Percentiles rank a stretch among this genome's conserved stretches.
Conservation (phyloP, 1,140 invertebrate genomes). For the Trachymyrmex cornetzi region DNA sequence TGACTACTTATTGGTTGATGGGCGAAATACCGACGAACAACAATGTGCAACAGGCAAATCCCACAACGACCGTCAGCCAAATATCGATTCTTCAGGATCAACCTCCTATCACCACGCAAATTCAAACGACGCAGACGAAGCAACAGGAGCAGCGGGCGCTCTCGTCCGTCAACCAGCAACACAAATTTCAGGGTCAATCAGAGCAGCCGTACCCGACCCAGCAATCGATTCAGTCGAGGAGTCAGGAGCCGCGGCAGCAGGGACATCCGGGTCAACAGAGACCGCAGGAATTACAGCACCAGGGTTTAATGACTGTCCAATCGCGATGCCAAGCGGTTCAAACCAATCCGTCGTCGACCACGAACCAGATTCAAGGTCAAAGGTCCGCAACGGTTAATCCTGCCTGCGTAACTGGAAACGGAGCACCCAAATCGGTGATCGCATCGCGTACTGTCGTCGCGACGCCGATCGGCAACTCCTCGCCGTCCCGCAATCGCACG, state of each 20-base stretch:
- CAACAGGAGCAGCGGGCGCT: constrained; percentile 35
- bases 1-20: constrained; percentile 96
- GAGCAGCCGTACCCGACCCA: constrained; percentile 46
- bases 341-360: constrained; percentile 6
- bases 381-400: constrained; percentile 59
- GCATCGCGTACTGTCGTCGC: constrained; percentile 64
- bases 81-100: constrained; percentile 3
- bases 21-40: constrained; percentile 88
- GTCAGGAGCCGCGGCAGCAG: constrained; percentile 48
- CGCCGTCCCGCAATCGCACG: constrained; percentile 44
- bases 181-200: constrained; percentile 44
- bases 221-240: constrained; percentile 48
- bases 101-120: background rate
- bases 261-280: constrained; percentile 50
- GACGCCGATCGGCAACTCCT: constrained; percentile 40
- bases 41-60: constrained; percentile 68
- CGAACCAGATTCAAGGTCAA: constrained; percentile 60
- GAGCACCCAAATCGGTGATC: constrained; percentile 67
- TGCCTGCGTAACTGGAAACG: constrained; percentile 78
- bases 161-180: background rate
- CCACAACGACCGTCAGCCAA: constrained; percentile 5
- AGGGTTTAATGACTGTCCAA: constrained; percentile 26
- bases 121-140: constrained; percentile 21
- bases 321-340: constrained; percentile 24
- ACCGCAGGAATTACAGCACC: constrained; percentile 39